These are phyloP conservation scores for Hapalemur alaotrensis DNA, from an alignment of 2,797 vertebrate genomes.

Conservation along the genomic window DNA sequence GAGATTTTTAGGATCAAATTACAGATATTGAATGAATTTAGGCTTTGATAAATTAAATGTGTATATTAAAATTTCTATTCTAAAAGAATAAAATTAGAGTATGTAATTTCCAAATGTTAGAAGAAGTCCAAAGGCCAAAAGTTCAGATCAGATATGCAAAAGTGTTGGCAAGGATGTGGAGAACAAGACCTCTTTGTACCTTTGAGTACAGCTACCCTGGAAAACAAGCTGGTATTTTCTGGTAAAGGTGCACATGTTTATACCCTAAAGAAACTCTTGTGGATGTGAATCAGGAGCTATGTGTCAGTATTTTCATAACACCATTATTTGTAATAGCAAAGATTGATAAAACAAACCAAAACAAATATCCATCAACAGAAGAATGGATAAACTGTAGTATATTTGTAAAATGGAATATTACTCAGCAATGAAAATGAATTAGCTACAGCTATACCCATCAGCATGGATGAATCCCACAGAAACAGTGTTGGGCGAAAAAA, in stretches of 20 bases:
- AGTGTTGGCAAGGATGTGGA: not conserved
- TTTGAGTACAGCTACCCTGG: not conserved
- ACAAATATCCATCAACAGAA: not conserved
- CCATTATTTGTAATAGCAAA: not conserved
- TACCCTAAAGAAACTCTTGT: not conserved
- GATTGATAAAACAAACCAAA: not conserved
- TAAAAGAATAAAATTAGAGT: not conserved
- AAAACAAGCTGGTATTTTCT: not conserved
- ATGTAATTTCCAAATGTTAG: not conserved
- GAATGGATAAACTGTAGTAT: not conserved
- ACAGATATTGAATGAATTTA: not conserved
- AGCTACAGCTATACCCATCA: not conserved
- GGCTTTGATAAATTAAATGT: not conserved
- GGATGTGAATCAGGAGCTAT: not conserved
- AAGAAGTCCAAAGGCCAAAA: not conserved
- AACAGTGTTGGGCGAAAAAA: not conserved
- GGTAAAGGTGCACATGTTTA: not conserved
- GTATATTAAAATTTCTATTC: not conserved
- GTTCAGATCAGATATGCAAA: not conserved
- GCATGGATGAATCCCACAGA: not conserved
- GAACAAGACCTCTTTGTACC: not conserved
- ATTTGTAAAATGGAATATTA: not conserved
- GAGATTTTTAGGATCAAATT: not conserved
- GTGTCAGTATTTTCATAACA: not conserved
- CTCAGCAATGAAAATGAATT: not conserved